Evolutionary conservation across 2,888 invertebrate genomes (phyloP).

Genomic region (Erannis defoliaria): DNA sequence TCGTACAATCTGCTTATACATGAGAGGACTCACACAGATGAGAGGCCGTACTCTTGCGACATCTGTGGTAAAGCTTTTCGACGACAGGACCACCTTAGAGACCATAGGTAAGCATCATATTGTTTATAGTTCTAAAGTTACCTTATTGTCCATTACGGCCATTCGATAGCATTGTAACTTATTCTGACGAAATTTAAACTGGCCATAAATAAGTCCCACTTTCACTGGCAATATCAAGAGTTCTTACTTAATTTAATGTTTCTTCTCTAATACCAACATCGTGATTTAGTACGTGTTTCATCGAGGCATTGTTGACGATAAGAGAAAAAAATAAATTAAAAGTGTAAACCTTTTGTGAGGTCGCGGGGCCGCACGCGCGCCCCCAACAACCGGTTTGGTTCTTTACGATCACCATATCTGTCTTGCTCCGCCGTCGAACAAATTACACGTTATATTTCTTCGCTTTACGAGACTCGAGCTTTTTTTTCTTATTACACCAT

Average conservation of each 20-base stretch:
- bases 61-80: constrained; percentile 98
- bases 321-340: constrained; percentile 76
- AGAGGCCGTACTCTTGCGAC: constrained; percentile 98
- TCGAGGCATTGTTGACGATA: constrained; percentile 78
- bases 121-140: constrained; percentile 46
- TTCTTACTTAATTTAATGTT: constrained; percentile 71
- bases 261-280: constrained; percentile 72
- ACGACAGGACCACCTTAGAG: constrained; percentile 96
- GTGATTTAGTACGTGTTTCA: constrained; percentile 78
- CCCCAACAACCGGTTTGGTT: constrained; percentile 78
- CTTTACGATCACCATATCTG: constrained; percentile 85
- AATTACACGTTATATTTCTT: constrained; percentile 86
- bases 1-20: constrained; percentile 99
- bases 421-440: constrained; percentile 82
- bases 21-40: constrained; percentile 98
- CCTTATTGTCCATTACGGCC: constrained; percentile 42
- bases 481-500: constrained; percentile 71
- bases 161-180: constrained; percentile 48
- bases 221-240: constrained; percentile 55
- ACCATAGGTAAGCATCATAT: constrained; percentile 90
- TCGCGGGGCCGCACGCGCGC: constrained; percentile 84
- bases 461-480: constrained; percentile 80
- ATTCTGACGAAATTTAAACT: constrained; percentile 44
- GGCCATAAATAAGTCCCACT: constrained; percentile 49
- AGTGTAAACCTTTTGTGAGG: constrained; percentile 85